Conservation (phyloP, 2,888 invertebrate species). For the Monoplex corrugatus region DNA sequence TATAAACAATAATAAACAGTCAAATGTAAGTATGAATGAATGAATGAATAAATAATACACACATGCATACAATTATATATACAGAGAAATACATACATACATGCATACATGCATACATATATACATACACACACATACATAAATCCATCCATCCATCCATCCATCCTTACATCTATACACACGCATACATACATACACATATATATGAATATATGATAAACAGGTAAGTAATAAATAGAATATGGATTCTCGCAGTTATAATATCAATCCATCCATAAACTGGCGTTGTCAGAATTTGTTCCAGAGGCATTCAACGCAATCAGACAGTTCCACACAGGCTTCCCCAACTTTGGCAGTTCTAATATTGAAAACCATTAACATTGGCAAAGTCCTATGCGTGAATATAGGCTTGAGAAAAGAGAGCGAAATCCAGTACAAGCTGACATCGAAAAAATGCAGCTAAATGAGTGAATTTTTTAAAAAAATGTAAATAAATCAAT, state of each 20-base stretch:
- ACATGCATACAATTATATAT: neutral
- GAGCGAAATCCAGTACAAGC: too few relatives aligned
- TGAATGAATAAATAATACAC: too few relatives aligned
- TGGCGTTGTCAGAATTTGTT: too few relatives aligned
- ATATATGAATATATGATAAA: constrained; percentile 1
- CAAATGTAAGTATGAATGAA: too few relatives aligned
- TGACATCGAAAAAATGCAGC: too few relatives aligned
- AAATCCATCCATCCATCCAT: constrained; percentile 2
- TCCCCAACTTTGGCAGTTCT: neutral
- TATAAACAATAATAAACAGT: too few relatives aligned
- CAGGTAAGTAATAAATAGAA: too few relatives aligned
- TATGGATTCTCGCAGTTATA: too few relatives aligned
- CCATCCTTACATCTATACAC: constrained; percentile 6
- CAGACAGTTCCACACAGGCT: neutral
- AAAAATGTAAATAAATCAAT: too few relatives aligned
- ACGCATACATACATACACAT: neutral
- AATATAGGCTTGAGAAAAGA: too few relatives aligned
- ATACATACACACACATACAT: constrained; percentile 10
- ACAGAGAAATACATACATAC: neutral
- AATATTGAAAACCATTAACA: neutral
- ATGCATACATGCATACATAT: constrained; percentile 14
- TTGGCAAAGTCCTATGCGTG: neutral
- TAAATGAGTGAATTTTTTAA: too few relatives aligned
- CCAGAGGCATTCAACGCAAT: neutral
- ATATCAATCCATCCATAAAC: too few relatives aligned